A percentile compares a stretch with the other conserved stretches of the same genome.
Evolutionary conservation across 1,140 invertebrate genomes (phyloP).

Genomic region (Bombus vancouverensis): DNA sequence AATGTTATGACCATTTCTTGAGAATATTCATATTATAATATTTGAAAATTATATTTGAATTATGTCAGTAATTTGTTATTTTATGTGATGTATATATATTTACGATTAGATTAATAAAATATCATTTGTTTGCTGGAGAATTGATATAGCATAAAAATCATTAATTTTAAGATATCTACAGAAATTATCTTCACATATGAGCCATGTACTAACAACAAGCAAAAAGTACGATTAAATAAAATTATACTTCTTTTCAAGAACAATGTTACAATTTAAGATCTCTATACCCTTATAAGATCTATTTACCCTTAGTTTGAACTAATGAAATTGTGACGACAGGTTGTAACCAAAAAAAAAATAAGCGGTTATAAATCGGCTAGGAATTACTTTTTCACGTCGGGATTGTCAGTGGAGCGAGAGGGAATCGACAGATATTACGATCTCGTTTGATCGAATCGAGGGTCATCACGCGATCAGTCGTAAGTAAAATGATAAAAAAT

Average conservation of each 20-base stretch:
- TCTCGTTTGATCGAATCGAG: slow-evolving; percentile 59
- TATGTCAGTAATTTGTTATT: too few relatives aligned
- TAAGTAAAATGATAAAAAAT: slow-evolving; percentile 38
- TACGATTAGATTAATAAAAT: too few relatives aligned
- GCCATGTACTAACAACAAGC: too few relatives aligned
- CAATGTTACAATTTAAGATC: too few relatives aligned
- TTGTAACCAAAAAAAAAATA: background rate
- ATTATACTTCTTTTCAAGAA: too few relatives aligned
- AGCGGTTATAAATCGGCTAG: slow-evolving; percentile 1
- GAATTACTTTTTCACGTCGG: slow-evolving; percentile 45
- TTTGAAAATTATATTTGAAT: background rate
- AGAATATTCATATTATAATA: background rate
- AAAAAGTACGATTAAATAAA: too few relatives aligned
- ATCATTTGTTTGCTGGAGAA: too few relatives aligned
- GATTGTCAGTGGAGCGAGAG: slow-evolving; percentile 52
- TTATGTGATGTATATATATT: too few relatives aligned
- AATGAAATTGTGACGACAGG: background rate
- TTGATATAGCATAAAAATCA: too few relatives aligned
- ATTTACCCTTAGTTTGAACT: background rate
- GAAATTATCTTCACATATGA: too few relatives aligned
- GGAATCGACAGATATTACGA: slow-evolving; percentile 55
- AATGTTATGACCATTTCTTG: background rate
- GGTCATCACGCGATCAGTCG: background rate
- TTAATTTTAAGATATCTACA: too few relatives aligned
- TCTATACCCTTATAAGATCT: too few relatives aligned